Base-by-base conservation (phyloP, 2,888 invertebrate genomes). In the Erebia ligea region DNA sequence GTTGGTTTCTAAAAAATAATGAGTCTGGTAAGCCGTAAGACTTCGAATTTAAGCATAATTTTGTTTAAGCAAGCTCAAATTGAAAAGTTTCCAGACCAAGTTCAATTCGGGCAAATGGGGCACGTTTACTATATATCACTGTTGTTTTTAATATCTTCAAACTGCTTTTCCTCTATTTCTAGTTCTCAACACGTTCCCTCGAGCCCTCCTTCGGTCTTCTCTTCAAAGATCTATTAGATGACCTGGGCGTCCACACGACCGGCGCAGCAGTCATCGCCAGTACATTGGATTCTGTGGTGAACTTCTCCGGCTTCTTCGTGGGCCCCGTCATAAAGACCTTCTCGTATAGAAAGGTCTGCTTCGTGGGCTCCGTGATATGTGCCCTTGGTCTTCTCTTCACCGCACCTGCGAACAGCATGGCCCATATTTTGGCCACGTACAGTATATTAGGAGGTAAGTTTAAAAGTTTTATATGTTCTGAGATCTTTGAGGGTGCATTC, bases 151-250 rank as follows among this genome's bases (percentile, higher is more conserved):
- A 6, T 34, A n/a, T 9, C 19, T 19, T 54, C 54, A 54, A 19
- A 17, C 19, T 10, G 3, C 19, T 17, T 54, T 54, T 54, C 3
- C 19, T 19, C 17, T 19, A 17, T 54, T 76, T 95, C 94, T 92
- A 97, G 97, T 94, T 97, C 84, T 96, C 96, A 74, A 96, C 97
- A 65, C 94, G 97, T 82, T 96, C 97, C 34, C 94, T 97, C 81
- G 97, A 97, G 85, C 97, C 97, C 68, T 97, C 97, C 1, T 97
- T 97, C 81, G 97, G 97, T 61, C 91, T 97, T 67, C 94, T 97
- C n/a, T 97, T 97, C 84, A 96, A 96, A 78, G 96, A 97, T 84
- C 89, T 96, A 52, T 87, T 97, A 68, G 92, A 93, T 70, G 95
- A 96, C 71, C 92, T 97, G 48, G 92, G 94, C n/a, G 96, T 96